Conservation (phyloP, 1,140 invertebrate species). For the Ceratosolen solmsi region DNA sequence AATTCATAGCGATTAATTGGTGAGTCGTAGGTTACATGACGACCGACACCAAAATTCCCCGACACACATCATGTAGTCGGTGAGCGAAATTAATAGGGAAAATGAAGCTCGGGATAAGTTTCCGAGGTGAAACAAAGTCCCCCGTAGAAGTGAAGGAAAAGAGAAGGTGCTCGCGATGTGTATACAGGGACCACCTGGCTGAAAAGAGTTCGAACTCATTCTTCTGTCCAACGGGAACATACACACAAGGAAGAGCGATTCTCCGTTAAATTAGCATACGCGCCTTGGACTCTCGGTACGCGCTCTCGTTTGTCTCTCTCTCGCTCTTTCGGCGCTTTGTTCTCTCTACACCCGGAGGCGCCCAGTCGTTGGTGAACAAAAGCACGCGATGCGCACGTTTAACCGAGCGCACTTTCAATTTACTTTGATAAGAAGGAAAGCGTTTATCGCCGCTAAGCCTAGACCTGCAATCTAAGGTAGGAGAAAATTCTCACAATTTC, state of each 20-base stretch:
- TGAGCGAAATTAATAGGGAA: conserved; percentile 38
- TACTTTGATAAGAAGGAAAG: background rate
- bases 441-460: background rate
- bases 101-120: background rate
- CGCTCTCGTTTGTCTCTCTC: background rate
- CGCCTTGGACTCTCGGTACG: conserved; percentile 40
- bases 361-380: conserved; percentile 1
- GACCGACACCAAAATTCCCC: background rate
- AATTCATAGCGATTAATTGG: background rate
- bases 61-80: background rate
- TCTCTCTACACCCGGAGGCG: conserved; percentile 47
- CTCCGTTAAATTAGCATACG: conserved; percentile 61
- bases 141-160: conserved; percentile 24
- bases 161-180: conserved; percentile 6
- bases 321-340: conserved; percentile 48
- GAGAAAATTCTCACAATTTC: background rate
- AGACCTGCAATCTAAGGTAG: background rate
- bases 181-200: conserved; percentile 60
- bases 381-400: background rate
- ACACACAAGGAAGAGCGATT: conserved; percentile 51
- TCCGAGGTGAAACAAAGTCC: conserved; percentile 5
- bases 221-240: conserved; percentile 56
- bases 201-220: conserved; percentile 59
- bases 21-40: background rate
- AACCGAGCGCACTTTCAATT: background rate